Percentiles rank a stretch among this genome's conserved stretches.
These are phyloP conservation scores for Synergus japonicus DNA, from an alignment of 2,888 invertebrate species.

Conservation along the genomic window DNA sequence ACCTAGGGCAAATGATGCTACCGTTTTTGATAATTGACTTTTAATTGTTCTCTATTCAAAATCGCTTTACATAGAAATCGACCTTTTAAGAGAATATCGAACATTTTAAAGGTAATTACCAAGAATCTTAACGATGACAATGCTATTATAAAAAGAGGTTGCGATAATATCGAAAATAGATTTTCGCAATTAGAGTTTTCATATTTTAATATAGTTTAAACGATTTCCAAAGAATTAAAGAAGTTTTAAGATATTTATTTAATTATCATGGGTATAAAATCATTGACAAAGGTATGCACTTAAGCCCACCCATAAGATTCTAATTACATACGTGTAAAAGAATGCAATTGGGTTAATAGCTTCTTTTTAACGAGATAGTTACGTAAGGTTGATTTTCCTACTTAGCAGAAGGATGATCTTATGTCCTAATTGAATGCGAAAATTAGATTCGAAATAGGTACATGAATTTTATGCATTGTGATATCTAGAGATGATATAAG, in stretches of 20 bases:
- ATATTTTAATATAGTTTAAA: no score
- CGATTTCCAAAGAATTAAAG: no score
- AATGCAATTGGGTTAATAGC: background rate
- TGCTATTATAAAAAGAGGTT: no score
- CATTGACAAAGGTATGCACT: no score
- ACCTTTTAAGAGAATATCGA: background rate
- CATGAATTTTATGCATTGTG: conserved; percentile 1
- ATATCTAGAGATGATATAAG: conserved; percentile 19
- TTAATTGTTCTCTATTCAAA: background rate
- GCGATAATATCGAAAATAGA: no score
- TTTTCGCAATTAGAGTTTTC: no score
- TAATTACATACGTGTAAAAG: no score
- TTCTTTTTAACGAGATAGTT: background rate
- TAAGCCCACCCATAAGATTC: no score
- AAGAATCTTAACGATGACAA: background rate
- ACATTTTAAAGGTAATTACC: background rate
- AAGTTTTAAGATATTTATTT: no score
- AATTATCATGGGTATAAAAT: no score
- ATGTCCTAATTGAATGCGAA: conserved; percentile 8
- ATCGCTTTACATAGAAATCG: no score
- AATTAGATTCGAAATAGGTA: conserved; percentile 6
- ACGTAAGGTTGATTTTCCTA: background rate
- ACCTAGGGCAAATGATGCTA: background rate
- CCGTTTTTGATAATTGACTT: background rate
- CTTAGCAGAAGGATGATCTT: background rate